phyloP scores from a whole-genome alignment of 37 sponge, comb jelly and placozoan genomes.

The Oopsacas minuta region DNA sequence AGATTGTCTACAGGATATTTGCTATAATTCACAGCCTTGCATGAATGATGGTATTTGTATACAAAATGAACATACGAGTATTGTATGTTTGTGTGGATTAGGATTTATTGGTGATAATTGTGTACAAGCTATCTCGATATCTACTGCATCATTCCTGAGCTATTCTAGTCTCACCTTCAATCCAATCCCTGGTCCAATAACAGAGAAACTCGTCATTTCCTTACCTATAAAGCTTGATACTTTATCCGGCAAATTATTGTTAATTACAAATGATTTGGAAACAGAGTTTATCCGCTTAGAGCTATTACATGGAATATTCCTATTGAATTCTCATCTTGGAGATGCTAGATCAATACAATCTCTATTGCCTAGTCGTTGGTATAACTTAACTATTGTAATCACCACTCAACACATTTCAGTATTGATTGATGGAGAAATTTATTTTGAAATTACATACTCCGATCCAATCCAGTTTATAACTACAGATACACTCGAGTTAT shows the following conservation, averaged over 20 bases:
- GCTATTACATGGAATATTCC: not conserved
- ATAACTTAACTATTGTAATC: not conserved
- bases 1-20: not conserved
- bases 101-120: not conserved
- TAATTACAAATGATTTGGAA: not conserved
- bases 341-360: not conserved
- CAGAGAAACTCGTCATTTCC: not conserved
- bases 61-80: not conserved
- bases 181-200: constrained; percentile 28
- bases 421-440: not conserved
- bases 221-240: not conserved
- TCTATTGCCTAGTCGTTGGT: constrained; percentile 15
- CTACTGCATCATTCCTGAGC: constrained; percentile 44
- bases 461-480: not conserved
- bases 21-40: not conserved
- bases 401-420: not conserved
- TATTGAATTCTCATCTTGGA: not conserved
- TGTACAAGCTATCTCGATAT: not conserved
- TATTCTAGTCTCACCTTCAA: constrained; percentile 56
- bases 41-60: not conserved
- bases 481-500: not conserved
- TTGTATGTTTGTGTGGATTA: not conserved
- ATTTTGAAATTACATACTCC: not conserved
- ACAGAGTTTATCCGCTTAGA: not conserved
- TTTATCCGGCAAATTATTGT: not conserved